Evolutionary conservation across 2,797 vertebrate genomes (phyloP), one percentile per base, ranked within the genome.

Genomic region (Phalloptychus januarius): DNA sequence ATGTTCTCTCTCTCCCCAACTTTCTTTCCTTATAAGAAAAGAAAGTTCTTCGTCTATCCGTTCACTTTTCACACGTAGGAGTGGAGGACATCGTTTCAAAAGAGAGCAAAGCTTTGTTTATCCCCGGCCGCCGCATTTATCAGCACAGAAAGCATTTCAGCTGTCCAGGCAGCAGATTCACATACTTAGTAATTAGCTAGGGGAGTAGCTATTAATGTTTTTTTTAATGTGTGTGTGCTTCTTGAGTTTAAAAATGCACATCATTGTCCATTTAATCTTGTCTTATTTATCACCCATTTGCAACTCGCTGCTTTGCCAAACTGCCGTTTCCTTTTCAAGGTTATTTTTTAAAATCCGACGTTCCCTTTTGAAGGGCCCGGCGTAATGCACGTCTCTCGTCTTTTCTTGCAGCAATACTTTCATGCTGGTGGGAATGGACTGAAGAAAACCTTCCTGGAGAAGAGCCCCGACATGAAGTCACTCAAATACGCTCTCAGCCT

Each of bases 381-480:
- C 3, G 5, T 25, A 70, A 48, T 72, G 10, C 75, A 8, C 5
- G 0, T 86, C 5, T 77, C 20, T 6, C 48, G 77, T 58, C 76
- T 45, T 72, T 72, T 72, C 54, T 65, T 92, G 84, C 86, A 99
- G 98, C 98, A 99, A 99, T 99, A 99, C 85, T 99, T 99, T 93
- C 98, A 99, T 83, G 98, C 98, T 40, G 98, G 98, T 92, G 98
- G 98, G 93, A 99, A 96, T 25, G 98, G 98, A 28, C 91, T 99
- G 88, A 99, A 99, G 95, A 99, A 99, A 95, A 98, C 95, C 77
- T 99, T 98, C 94, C 93, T 99, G 48, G 98, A 99, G 90, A 99
- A 99, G 93, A 99, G 98, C 89, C 95, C 96, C 0, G 98, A 99
- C 78, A 95, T 99, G 78, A 97, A 97, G 88, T 99, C 98, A 79